Percentiles rank a stretch among this genome's conserved stretches.
phyloP scores from a whole-genome alignment of 2,113 vertebrate genomes.

The Rhizomys pruinosus region DNA sequence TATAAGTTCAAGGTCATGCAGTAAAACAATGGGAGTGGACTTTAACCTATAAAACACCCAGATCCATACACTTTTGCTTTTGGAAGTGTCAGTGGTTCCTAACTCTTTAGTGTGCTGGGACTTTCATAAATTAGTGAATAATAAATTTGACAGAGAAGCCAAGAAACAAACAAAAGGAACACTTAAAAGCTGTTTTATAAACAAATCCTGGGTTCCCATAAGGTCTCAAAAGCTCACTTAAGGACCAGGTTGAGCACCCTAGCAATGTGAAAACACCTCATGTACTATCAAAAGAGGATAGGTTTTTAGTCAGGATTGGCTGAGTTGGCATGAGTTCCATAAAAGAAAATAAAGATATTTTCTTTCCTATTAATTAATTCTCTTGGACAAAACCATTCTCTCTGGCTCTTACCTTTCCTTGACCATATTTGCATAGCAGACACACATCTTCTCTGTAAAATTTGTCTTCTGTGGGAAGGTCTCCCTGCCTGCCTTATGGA shows the following conservation, averaged over 20 bases:
- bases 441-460: slow-evolving; percentile 58
- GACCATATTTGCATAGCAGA: slow-evolving; percentile 33
- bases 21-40: background rate
- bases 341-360: slow-evolving; percentile 40
- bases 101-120: background rate
- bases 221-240: background rate
- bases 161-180: too few species aligned
- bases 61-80: background rate
- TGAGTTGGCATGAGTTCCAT: fast-evolving
- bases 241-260: background rate
- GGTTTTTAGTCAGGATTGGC: background rate
- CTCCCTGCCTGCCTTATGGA: background rate
- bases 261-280: background rate
- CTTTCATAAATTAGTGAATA: background rate
- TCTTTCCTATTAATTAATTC: slow-evolving; percentile 47
- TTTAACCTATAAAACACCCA: background rate
- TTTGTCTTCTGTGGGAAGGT: slow-evolving; percentile 23
- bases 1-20: background rate
- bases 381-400: slow-evolving; percentile 43
- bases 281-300: background rate
- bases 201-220: background rate
- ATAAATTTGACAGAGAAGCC: background rate
- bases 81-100: background rate
- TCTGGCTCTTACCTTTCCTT: slow-evolving; percentile 58
- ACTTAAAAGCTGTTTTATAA: background rate